Evolutionary conservation across 2,797 vertebrate genomes (phyloP).

Genomic region (Myripristis jacobus): DNA sequence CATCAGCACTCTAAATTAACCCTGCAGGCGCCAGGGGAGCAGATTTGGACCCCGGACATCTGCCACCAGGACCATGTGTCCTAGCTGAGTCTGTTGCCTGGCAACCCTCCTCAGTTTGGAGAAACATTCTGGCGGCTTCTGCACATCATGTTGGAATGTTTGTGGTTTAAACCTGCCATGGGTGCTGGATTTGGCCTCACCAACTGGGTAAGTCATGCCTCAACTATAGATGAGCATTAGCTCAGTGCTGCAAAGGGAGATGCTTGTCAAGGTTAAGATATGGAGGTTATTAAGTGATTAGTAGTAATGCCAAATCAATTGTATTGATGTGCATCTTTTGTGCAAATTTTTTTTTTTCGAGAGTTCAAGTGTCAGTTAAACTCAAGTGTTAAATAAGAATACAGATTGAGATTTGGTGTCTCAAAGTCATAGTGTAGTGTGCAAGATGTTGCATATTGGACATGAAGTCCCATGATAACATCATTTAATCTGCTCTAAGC

Average conservation of each 20-base stretch:
- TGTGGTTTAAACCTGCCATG: conserved; percentile 50
- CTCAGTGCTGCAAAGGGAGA: neutral
- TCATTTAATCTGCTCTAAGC: neutral
- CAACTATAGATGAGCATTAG: conserved; percentile 36
- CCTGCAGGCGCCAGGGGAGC: conserved; percentile 70
- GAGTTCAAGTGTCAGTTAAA: too few relatives aligned
- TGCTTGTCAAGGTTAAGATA: neutral
- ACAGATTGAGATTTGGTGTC: too few relatives aligned
- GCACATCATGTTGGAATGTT: conserved; percentile 71
- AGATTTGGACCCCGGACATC: conserved; percentile 68
- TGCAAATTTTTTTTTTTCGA: neutral
- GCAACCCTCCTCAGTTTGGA: conserved; percentile 76
- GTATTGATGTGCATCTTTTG: conserved; percentile 5
- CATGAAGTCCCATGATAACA: neutral
- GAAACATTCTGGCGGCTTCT: conserved; percentile 75
- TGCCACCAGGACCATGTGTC: conserved; percentile 67
- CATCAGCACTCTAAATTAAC: conserved; percentile 78
- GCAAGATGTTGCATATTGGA: neutral
- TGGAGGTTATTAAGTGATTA: conserved; percentile 18
- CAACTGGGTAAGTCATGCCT: conserved; percentile 43
- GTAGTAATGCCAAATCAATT: conserved; percentile 19
- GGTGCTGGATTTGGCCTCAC: conserved; percentile 26
- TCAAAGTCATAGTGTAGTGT: too few relatives aligned
- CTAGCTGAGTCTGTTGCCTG: conserved; percentile 75
- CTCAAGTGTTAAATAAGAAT: too few relatives aligned